Percentiles rank a stretch among this genome's conserved stretches.
These are phyloP conservation scores for Nomada ruficornis DNA, from an alignment of 2,888 invertebrate genomes.

Conservation along the genomic window DNA sequence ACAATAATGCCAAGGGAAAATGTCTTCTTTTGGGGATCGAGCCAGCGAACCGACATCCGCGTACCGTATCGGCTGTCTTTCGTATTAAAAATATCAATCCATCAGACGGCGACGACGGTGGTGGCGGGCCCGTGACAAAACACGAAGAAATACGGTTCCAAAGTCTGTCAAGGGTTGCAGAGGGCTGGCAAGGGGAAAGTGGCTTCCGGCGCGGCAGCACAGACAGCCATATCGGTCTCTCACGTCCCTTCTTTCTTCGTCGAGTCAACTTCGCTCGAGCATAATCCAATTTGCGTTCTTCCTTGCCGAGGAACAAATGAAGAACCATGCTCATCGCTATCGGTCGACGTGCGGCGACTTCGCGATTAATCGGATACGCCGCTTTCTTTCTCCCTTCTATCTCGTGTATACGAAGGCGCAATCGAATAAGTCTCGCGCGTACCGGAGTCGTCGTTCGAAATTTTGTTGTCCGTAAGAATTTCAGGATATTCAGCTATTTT, in stretches of 20 bases:
- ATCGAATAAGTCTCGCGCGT: neutral
- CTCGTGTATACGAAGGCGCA: neutral
- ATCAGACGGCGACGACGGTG: constrained; percentile 69
- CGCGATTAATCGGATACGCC: constrained; percentile 73
- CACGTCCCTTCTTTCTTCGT: constrained; percentile 53
- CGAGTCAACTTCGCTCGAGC: constrained; percentile 61
- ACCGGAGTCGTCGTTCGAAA: no score
- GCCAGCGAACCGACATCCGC: constrained; percentile 19
- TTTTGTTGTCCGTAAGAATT: no score
- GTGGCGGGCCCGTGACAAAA: constrained; percentile 55
- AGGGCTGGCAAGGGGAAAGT: constrained; percentile 45
- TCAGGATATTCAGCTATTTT: no score
- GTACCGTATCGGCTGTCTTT: constrained; percentile 75
- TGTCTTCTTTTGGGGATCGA: constrained; percentile 54
- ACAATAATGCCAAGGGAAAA: constrained; percentile 65
- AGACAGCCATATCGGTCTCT: constrained; percentile 61
- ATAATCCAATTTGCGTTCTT: constrained; percentile 83
- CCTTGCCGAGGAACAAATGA: constrained; percentile 62
- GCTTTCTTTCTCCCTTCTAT: neutral
- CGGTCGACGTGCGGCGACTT: constrained; percentile 81
- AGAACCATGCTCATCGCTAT: constrained; percentile 78
- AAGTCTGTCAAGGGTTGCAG: constrained; percentile 36
- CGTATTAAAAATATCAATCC: constrained; percentile 81
- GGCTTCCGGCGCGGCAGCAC: constrained; percentile 63
- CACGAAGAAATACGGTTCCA: constrained; percentile 53